phyloP scores from a whole-genome alignment of 2,113 vertebrate species.

The Maccullochella peelii region DNA sequence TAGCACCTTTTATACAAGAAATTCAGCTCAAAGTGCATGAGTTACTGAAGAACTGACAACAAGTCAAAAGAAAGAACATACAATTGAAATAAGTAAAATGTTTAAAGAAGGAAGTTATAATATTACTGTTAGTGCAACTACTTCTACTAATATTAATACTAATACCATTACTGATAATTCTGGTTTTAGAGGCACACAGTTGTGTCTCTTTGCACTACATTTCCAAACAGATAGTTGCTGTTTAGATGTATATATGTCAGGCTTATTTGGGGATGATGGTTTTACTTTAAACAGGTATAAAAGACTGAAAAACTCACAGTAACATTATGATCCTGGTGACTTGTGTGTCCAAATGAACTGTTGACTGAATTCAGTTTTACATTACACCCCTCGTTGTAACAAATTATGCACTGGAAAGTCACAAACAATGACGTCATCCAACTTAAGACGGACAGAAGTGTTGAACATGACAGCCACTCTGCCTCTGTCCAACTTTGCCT shows the following conservation, averaged over 20 bases:
- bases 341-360: background rate
- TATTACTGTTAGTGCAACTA: background rate
- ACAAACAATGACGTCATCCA: background rate
- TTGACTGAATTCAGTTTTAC: background rate
- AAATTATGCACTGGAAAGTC: background rate
- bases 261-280: background rate
- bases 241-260: background rate
- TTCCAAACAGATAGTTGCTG: background rate
- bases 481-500: background rate
- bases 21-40: background rate
- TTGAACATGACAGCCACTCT: background rate
- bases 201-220: background rate
- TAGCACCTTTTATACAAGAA: background rate
- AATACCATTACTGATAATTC: background rate
- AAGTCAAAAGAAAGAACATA: background rate
- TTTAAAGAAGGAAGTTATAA: background rate
- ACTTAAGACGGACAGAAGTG: background rate
- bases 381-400: background rate
- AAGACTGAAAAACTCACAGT: background rate
- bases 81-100: background rate
- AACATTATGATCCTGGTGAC: background rate
- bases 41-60: background rate
- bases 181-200: background rate
- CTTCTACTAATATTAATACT: background rate
- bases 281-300: background rate